Percentiles rank a stretch among this genome's conserved stretches.
These are phyloP conservation scores for Portevinia maculata DNA, from an alignment of 2,888 invertebrate species.

Conservation along the genomic window DNA sequence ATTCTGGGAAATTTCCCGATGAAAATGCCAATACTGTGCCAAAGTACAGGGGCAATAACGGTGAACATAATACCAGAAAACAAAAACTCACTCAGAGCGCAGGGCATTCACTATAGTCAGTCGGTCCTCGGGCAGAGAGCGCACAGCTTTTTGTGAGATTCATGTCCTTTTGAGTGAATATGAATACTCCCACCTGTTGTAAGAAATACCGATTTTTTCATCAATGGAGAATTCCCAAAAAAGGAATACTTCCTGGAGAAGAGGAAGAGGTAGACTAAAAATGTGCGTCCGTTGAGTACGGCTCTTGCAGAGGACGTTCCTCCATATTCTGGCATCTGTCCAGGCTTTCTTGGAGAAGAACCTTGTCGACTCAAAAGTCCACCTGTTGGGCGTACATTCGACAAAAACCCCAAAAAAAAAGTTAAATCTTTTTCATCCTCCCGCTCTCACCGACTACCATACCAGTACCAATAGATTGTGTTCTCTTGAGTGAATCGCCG, in stretches of 20 bases:
- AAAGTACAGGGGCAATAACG: slow-evolving; percentile 39
- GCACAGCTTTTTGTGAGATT: slow-evolving; percentile 32
- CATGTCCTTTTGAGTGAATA: slow-evolving; percentile 37
- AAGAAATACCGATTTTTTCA: slow-evolving; percentile 32
- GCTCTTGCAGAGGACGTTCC: too few species aligned
- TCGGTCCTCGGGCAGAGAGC: background rate
- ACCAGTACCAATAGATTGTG: too few species aligned
- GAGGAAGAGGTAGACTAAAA: slow-evolving; percentile 5
- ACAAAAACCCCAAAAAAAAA: too few species aligned
- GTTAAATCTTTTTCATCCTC: too few species aligned
- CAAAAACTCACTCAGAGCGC: slow-evolving; percentile 58
- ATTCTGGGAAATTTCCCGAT: slow-evolving; percentile 53
- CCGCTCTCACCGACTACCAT: too few species aligned
- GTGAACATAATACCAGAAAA: slow-evolving; percentile 3
- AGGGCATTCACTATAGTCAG: slow-evolving; percentile 9
- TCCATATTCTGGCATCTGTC: background rate
- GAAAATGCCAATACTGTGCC: slow-evolving; percentile 37
- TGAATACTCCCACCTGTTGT: slow-evolving; percentile 56
- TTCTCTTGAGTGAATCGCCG: slow-evolving; percentile 21
- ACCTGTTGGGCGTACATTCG: slow-evolving; percentile 15
- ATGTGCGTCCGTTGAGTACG: slow-evolving; percentile 30
- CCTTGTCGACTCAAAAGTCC: background rate
- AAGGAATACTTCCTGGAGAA: slow-evolving; percentile 28
- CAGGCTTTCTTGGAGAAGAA: background rate
- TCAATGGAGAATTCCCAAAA: background rate